These are phyloP conservation scores for Bagarius yarrelli DNA, from an alignment of 2,113 vertebrate species.

Conservation along the genomic window DNA sequence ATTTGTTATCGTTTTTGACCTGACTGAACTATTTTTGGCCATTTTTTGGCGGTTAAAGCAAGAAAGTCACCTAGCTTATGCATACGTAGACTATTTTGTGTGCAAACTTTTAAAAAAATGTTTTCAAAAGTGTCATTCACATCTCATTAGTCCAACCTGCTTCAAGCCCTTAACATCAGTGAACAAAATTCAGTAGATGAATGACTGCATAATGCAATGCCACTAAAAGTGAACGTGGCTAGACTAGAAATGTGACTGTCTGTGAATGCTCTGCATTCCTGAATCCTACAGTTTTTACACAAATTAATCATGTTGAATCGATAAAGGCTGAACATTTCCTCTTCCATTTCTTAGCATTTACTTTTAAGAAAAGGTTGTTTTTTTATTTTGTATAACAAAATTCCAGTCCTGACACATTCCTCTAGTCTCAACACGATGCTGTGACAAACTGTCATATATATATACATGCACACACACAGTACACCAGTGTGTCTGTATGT, in stretches of 20 bases:
- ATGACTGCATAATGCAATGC: neutral
- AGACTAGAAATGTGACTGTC: neutral
- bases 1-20: too few species aligned
- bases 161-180: constrained; percentile 44
- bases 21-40: neutral
- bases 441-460: neutral
- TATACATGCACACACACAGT: too few species aligned
- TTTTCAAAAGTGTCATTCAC: constrained; percentile 27
- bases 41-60: neutral
- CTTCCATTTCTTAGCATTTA: neutral
- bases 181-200: constrained; percentile 40
- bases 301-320: neutral
- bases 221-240: neutral
- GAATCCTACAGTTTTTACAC: neutral
- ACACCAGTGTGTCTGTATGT: too few species aligned
- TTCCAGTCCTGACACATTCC: neutral
- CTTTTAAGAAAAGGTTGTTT: too few species aligned
- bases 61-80: neutral
- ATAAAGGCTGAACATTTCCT: neutral
- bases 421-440: neutral
- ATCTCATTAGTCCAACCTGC: constrained; percentile 31
- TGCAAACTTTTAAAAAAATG: constrained; percentile 20
- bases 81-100: neutral
- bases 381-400: neutral
- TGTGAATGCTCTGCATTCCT: neutral